Evolutionary conservation across 2,113 vertebrate species (phyloP), one percentile per base, ranked within the genome.

Genomic region (Phalacrocorax aristotelis): DNA sequence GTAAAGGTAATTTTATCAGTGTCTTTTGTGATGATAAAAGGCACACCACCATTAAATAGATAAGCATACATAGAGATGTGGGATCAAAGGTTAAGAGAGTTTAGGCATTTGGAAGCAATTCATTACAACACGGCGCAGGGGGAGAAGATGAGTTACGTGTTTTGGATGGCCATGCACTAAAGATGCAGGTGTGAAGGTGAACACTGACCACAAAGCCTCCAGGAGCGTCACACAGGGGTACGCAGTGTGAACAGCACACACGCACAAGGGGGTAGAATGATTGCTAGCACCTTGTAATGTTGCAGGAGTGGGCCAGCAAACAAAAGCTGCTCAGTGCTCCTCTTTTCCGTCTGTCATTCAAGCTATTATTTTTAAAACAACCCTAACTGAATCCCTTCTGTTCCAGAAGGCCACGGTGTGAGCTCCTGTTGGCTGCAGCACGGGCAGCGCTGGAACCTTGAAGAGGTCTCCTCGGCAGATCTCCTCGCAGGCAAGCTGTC

Each of bases 171-270:
- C 9, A 3, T 13, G 76, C 0, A 1, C 68, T 57, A 6, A 60
- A 65, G 75, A 8, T 38, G 58, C 7, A 10, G 61, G 20, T 46
- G 49, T 27, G 62, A 54, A 58, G 32, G 58, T 22, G 29, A 42
- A 9, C n/a, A 5, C 52, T 42, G 75, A 16, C 52, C 36, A 13
- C 3, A 21, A 36, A 44, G 14, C 38, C 38, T 61, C 34, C 87
- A 19, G 60, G 32, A 26, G n/a, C 0, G 8, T 25, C n/a, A 4
- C 8, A 0, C 0, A 15, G 13, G 25, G 48, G 7, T 6, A 15
- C 9, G 26, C 14, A 16, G 18, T 0, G 0, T 13, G 42, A 29
- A 7, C 32, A 72, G 30, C 38, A 14, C n/a, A 14, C n/a, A 2
- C 11, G 3, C 10, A 7, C 6, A 3, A 19, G 3, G 7, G 4